Base-by-base conservation (phyloP, 2,888 invertebrate species). In the Cryptocheilus praepositus region DNA sequence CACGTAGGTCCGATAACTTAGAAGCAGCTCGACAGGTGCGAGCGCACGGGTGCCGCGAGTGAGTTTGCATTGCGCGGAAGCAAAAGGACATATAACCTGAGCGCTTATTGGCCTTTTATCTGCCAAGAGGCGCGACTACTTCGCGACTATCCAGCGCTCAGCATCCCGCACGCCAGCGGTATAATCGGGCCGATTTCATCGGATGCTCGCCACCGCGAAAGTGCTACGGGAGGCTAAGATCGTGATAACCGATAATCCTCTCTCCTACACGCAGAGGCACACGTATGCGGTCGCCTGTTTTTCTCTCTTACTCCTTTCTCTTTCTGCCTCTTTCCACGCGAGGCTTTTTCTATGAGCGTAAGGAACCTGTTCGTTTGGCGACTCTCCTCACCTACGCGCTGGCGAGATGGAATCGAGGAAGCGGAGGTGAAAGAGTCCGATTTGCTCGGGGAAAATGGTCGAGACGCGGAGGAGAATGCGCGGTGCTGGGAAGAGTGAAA, bases 11-110 rank as follows among this genome's bases (percentile, higher is more conserved):
- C 36, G 36, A 36, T 36, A 36, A 36, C 11, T 36, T 36, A 36
- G 36, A 36, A 36, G 36, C 8, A 11, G 36, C 36, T 11, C 64
- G 76, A 76, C 76, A 67, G 70, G 76, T 76, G 75, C 67, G 60
- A 52, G 58, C 16, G 56, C 16, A 19, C 45, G n/a, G 21, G 8
- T 22, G 16, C 25, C 45, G 45, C 28, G 58, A n/a, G 62, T 36
- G 59, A 59, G 49, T 52, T 49, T 43, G 25, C 51, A 18, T 54
- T 46, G 62, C 68, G 71, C 63, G 61, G 59, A 63, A 73, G 43
- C 54, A 51, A 63, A 36, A 51, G 61, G 49, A 60, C 56, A 66
- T 62, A 55, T 64, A 46, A 18, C 51, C 11, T 16, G 56, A 36
- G 46, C 46, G 25, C 49, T 64, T 65, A 58, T 8, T 46, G 57